Conservation (phyloP, 2,113 vertebrate genomes). For the Pomatorhinus ruficollis region DNA sequence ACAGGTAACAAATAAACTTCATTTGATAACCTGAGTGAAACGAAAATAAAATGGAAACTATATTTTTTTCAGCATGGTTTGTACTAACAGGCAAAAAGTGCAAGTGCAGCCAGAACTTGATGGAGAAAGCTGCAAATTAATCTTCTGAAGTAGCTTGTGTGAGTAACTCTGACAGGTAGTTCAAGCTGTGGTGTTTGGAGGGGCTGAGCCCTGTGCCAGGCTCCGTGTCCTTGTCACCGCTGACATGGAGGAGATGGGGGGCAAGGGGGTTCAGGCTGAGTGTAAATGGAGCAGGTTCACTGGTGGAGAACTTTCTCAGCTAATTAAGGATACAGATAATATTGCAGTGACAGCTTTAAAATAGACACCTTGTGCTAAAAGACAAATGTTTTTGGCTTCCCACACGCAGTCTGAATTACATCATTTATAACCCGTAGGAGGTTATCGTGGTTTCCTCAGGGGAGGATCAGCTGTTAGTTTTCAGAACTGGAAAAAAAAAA, state of each 20-base stretch:
- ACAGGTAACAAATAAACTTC: not conserved
- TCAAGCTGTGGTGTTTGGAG: not conserved
- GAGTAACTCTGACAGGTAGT: not conserved
- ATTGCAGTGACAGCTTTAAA: conserved; percentile 68
- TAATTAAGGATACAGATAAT: conserved; percentile 61
- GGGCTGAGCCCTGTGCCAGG: not conserved
- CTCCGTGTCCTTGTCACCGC: accelerated
- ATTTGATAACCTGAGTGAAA: not conserved
- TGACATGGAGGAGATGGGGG: not conserved
- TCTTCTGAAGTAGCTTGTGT: not conserved
- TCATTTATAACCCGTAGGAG: conserved; percentile 68
- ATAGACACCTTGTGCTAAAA: conserved; percentile 71
- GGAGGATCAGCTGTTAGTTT: conserved; percentile 72
- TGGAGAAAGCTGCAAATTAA: not conserved
- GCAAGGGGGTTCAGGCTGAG: not conserved
- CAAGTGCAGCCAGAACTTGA: not conserved
- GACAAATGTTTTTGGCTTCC: conserved; percentile 74
- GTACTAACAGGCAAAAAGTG: not conserved
- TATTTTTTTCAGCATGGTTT: not conserved
- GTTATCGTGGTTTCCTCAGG: conserved; percentile 73
- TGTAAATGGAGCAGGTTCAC: not conserved
- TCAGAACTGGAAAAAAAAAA: conserved; percentile 47
- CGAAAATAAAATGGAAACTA: not conserved
- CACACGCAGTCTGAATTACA: conserved; percentile 69
- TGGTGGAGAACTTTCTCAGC: conserved; percentile 13